Base-by-base conservation (phyloP, 2,888 invertebrate species). In the Nomada ferruginata region DNA sequence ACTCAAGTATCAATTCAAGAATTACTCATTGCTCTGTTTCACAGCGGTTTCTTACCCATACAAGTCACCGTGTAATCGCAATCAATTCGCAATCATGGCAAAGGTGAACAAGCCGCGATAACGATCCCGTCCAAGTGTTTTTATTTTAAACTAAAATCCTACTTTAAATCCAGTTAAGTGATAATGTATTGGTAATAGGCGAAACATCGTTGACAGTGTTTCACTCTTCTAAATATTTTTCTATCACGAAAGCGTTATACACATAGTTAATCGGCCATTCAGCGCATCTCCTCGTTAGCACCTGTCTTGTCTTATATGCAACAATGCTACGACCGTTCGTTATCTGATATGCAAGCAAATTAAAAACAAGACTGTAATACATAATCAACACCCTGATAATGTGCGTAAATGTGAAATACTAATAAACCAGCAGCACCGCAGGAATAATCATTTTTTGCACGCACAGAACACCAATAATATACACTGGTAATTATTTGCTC, bases 11-110 rank as follows among this genome's bases (percentile, higher is more conserved):
- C 4, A 5, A 64, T 2, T 47, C n/a, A 18, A 20, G 3, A 47
- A 63, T 18, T 18, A 10, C 50, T 26, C 2, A 26, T 42, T n/a
- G 7, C 15, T 2, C 5, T 20, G 5, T 36, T 29, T 36, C 13
- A 47, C 15, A 13, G 7, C 1, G 29, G 47, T 26, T 11, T 11
- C 63, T 76, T 76, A 76, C 71, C 76, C 47, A n/a, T 57, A 7
- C 15, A 63, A 11, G 42, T 64, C 13, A 23, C 47, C 36, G 23
- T 13, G n/a, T 57, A 76, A 18, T 70, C 13, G 1, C 15, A 4
- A 61, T 53, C 36, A 36, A 36, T 66, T 36, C 4, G 2, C 7
- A 23, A 23, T 11, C 52, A 50, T 57, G n/a, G 29, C 29, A 26
- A 68, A 59, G 50, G 68, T 59, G 23, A 68, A 29, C 50, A 26